Base-by-base conservation (phyloP, 1,140 invertebrate genomes). In the Diprion similis region DNA sequence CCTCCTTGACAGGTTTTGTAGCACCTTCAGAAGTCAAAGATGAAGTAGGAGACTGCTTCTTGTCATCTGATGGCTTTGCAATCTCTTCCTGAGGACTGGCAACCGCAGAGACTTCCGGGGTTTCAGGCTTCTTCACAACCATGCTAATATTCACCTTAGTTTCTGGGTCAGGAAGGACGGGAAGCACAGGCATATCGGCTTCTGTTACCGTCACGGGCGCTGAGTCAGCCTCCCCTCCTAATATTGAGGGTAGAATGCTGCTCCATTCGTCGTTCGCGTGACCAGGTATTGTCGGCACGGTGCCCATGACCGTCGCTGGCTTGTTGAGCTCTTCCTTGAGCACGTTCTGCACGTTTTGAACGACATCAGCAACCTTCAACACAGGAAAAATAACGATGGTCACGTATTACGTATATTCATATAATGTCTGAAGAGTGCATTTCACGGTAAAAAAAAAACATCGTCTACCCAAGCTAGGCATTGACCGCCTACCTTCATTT, bases 331-430 rank as follows among this genome's bases (percentile, higher is more conserved):
- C 93, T 65, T 92, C 91, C 86, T 94, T 94, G 0, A 96, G 83
- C 13, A 96, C 94, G 84, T 91, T 94, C 82, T 96, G 94, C 3
- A 96, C 94, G 80, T 93, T 95, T 66, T 92, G 91, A 0, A 96
- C 92, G 8, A 96, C 93, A 75, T 92, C 94, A 75, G 94, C 92
- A 4, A 95, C 93, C 85, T 94, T 64, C 19, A 79, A 77, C 45
- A 79, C 46, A 19, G 75, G 24, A 37, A 59, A 17, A 59, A 59
- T 59, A 59, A 59, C 6, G 24, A 37, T 37, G 24, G 24, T 37
- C 6, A 37, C 24, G 24, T 37, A 37, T 37, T 6, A 37, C 24
- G 24, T 37, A 37, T n/a, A n/a, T n/a, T n/a, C 24, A 37, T 37
- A 37, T 6, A 37, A 37, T 37, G 24, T 37, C 24, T 37, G 24